Conservation (phyloP, 2,888 invertebrate genomes). For the Drosophila borborema region DNA sequence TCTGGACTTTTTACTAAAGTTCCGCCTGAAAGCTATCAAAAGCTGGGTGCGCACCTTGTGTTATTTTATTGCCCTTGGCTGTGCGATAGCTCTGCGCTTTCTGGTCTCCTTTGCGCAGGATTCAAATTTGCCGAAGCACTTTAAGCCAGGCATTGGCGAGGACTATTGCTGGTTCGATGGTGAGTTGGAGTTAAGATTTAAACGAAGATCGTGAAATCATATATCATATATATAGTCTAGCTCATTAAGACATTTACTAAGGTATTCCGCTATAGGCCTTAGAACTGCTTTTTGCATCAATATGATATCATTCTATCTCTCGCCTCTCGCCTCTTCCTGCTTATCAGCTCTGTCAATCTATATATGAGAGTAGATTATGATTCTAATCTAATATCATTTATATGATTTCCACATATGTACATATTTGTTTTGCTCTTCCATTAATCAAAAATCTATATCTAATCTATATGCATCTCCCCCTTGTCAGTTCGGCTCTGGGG, state of each 20-base stretch:
- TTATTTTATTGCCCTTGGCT: constrained; percentile 50
- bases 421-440: not conserved
- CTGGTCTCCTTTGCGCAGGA: constrained; percentile 74
- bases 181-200: not conserved
- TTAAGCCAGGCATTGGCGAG: constrained; percentile 79
- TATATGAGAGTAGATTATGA: not conserved
- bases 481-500: constrained; percentile 79
- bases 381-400: not conserved
- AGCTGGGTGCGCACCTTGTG: constrained; percentile 70
- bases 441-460: not conserved
- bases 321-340: no score
- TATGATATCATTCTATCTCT: no score
- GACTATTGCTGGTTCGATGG: constrained; percentile 81
- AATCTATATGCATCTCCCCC: not conserved
- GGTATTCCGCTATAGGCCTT: no score
- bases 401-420: not conserved
- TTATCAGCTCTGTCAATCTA: no score
- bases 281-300: no score
- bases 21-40: constrained; percentile 54
- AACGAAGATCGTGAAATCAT: not conserved
- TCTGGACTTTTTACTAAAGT: constrained; percentile 74
- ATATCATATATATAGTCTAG: not conserved
- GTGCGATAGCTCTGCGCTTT: constrained; percentile 65
- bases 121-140: constrained; percentile 65
- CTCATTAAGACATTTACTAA: no score